These are phyloP conservation scores for Zosterops japonicus DNA, from an alignment of 2,113 vertebrate species.

Conservation along the genomic window DNA sequence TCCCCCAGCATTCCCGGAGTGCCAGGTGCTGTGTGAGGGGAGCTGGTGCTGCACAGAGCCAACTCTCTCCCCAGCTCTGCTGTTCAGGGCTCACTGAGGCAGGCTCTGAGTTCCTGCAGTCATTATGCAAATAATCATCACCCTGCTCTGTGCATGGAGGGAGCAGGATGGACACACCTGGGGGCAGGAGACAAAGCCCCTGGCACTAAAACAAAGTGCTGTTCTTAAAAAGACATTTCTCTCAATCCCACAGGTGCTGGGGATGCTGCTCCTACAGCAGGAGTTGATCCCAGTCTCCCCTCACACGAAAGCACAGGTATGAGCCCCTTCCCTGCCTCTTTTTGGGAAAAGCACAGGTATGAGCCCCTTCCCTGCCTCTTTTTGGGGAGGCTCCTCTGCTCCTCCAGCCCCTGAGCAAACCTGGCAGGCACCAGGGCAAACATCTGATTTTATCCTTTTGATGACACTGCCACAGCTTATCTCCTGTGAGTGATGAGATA, in stretches of 20 bases:
- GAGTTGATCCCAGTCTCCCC: background rate
- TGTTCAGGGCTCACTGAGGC: background rate
- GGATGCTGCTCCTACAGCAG: accelerated
- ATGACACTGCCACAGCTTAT: background rate
- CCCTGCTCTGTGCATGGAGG: background rate
- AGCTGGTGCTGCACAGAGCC: background rate
- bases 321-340: too few species aligned
- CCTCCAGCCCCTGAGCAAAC: background rate
- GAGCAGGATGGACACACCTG: accelerated
- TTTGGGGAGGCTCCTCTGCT: background rate
- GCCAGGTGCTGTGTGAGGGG: background rate
- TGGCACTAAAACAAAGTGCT: background rate
- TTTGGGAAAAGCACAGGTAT: background rate
- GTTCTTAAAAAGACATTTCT: background rate
- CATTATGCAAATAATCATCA: background rate
- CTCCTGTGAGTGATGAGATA: background rate
- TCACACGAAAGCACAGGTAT: background rate
- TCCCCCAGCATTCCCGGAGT: background rate
- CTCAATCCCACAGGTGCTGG: background rate
- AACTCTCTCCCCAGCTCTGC: background rate
- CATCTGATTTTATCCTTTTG: background rate
- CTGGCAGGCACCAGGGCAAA: background rate
- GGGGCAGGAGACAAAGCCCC: background rate
- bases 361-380: background rate
- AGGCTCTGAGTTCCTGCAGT: background rate